Percentiles rank a stretch among this genome's conserved stretches.
These are phyloP conservation scores for Drosophila lacteicornis DNA, from an alignment of 1,140 invertebrate species.

Conservation along the genomic window DNA sequence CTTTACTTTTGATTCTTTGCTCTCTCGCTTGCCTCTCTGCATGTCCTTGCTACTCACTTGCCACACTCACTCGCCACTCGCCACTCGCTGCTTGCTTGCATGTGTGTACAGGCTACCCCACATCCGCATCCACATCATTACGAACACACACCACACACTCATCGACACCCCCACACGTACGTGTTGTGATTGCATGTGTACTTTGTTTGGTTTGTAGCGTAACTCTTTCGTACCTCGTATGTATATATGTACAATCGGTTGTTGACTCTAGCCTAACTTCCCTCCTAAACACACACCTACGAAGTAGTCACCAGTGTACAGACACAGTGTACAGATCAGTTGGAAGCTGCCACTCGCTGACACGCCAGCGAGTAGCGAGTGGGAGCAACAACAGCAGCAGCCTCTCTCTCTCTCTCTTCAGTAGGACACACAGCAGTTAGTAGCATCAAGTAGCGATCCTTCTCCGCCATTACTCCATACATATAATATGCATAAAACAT, in stretches of 20 bases:
- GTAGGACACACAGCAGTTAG: constrained; percentile 35
- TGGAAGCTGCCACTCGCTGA: constrained; percentile 7
- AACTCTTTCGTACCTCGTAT: constrained; percentile 29
- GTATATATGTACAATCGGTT: constrained; percentile 51
- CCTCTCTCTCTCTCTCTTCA: constrained; percentile 20
- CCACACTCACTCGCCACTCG: constrained; percentile 10
- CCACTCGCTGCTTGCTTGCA: constrained; percentile 28
- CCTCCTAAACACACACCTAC: constrained; percentile 9
- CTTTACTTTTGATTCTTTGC: constrained; percentile 71
- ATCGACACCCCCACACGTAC: constrained; percentile 15
- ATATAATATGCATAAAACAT: constrained; percentile 49
- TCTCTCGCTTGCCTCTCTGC: constrained; percentile 53
- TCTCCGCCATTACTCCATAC: constrained; percentile 46
- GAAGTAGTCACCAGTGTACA: constrained; percentile 29
- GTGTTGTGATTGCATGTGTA: constrained; percentile 41
- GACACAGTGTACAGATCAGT: constrained; percentile 3
- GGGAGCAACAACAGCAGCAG: not conserved
- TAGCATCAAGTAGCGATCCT: constrained; percentile 27
- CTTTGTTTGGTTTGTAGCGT: constrained; percentile 43
- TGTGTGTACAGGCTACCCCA: constrained; percentile 27
- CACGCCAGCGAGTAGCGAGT: not conserved
- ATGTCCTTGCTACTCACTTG: constrained; percentile 8
- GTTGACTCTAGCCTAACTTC: constrained; percentile 35
- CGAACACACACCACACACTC: constrained; percentile 3
- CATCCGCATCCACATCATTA: not conserved